Evolutionary conservation across 1,140 invertebrate genomes (phyloP), one percentile per base, ranked within the genome.

Genomic region (Lordiphosa collinella): DNA sequence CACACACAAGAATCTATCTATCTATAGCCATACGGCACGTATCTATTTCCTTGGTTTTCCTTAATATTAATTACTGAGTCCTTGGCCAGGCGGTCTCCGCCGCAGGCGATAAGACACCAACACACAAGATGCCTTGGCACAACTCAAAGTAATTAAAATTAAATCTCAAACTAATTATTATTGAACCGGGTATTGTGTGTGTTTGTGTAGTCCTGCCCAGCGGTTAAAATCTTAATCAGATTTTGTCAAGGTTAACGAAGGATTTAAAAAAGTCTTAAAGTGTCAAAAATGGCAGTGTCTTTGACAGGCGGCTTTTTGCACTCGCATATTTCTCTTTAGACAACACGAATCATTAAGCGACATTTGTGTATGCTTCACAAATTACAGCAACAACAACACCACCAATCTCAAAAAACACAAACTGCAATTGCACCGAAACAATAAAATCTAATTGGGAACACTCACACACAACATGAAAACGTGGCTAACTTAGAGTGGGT

Each of bases 101-200:
- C 72, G 37, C 37, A 54, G 76, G 76, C 78, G n/a, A 53, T 34
- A 60, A 55, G 56, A 55, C 59, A 69, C 50, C 44, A 60, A 44
- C 61, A 41, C 43, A 34, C 38, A 49, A 63, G 47, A 44, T 47
- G 57, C 40, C 57, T 49, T 36, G 36, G 51, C 53, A 65, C 51
- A 49, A 52, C 71, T 72, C 52, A 44, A 61, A 68, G 79, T 86
- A 86, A 86, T 86, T 86, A 86, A 86, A 86, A 86, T 86, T 86
- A 86, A 86, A 86, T 86, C 80, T 80, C 71, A 86, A 86, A 86
- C 80, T 86, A 80, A 80, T 80, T 85, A 85, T 72, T 75, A 84
- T 68, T 71, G 79, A 85, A 73, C 72, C 79, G 63, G 61, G 59
- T 50, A n/a, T 16, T 49, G 31, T 63, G 41, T 63, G 38, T 31